Conservation (phyloP, 2,797 vertebrate species). For the Heteromormyrus szaboi region DNA sequence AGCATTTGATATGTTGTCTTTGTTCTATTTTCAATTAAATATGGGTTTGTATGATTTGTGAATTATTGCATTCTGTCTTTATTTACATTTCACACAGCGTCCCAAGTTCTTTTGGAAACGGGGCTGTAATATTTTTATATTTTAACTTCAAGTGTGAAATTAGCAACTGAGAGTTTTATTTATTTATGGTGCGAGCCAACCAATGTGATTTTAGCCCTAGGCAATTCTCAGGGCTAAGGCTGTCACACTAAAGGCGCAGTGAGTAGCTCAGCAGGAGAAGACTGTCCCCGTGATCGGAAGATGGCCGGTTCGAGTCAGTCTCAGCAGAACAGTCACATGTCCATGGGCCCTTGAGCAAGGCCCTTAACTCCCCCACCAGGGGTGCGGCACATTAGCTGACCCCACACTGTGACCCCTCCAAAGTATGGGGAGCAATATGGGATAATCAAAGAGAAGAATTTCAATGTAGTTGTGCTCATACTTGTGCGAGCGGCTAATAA, state of each 20-base stretch:
- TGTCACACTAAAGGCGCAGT: constrained; percentile 21
- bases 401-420: background rate
- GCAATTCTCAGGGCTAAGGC: constrained; percentile 40
- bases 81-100: background rate
- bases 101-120: background rate
- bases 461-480: background rate
- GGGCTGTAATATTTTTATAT: constrained; percentile 5
- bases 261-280: background rate
- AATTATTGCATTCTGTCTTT: background rate
- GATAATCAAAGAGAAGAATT: background rate
- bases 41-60: background rate
- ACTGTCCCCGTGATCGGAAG: background rate
- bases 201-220: constrained; percentile 41
- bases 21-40: background rate
- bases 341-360: background rate
- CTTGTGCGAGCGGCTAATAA: background rate
- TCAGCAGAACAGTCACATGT: background rate
- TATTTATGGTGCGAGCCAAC: constrained; percentile 45
- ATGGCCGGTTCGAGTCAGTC: background rate
- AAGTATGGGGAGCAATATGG: background rate
- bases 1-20: background rate
- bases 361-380: background rate
- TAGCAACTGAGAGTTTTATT: constrained; percentile 48
- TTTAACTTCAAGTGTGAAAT: constrained; percentile 51
- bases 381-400: background rate